Conservation (phyloP, 35 echinoderm and acorn worm genomes). For the Lytechinus pictus region DNA sequence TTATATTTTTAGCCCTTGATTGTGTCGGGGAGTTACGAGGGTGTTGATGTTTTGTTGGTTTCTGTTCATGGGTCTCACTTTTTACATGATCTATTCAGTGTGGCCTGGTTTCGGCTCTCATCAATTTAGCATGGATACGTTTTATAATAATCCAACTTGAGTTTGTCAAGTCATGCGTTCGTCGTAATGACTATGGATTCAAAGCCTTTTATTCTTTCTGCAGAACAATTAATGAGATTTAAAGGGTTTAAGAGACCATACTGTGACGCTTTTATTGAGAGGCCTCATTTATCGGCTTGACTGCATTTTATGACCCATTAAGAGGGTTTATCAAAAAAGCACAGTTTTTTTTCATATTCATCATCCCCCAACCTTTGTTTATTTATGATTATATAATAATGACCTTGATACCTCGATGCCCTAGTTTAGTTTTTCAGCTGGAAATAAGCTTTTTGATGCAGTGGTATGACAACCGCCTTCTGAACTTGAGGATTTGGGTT, state of each 20-base stretch:
- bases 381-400: background rate
- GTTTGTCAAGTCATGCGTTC: background rate
- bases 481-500: no score
- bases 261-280: background rate
- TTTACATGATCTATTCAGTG: background rate
- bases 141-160: background rate
- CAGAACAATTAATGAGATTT: background rate
- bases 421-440: background rate
- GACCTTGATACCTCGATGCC: background rate
- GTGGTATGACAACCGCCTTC: no score
- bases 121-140: background rate
- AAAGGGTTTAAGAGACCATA: background rate
- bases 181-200: background rate
- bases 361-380: background rate
- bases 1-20: background rate
- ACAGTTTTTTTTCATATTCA: background rate
- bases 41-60: background rate
- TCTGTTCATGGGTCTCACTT: background rate
- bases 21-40: background rate
- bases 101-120: background rate
- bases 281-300: slow-evolving; percentile 25
- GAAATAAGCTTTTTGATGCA: no score
- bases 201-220: background rate
- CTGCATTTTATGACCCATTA: slow-evolving; percentile 29
- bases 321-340: background rate